Evolutionary conservation across 2,797 vertebrate genomes (phyloP), one percentile per base, ranked within the genome.

Genomic region (Psittacula echo): DNA sequence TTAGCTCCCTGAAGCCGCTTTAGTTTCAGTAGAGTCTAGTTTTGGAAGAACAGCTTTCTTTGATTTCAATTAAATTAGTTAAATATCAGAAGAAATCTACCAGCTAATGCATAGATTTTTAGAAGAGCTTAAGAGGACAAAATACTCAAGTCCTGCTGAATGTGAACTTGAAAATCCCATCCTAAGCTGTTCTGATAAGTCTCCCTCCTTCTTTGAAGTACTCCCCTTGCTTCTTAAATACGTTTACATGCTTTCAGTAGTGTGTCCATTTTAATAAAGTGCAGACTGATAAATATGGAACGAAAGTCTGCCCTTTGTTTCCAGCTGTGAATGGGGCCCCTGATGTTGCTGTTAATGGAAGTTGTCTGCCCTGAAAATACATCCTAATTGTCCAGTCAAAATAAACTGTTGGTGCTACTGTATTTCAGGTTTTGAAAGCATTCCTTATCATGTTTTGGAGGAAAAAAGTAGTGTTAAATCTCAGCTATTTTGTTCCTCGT

Each of bases 211-310:
- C 67, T 93, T 90, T 90, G 39, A 86, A 92, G 26, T 68, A 61
- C 60, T 85, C 86, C 51, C 30, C 30, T 60, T 87, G 47, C 61
- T 87, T 48, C 73, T 89, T 76, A 74, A 74, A 45, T 79, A 74
- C 23, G 26, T 90, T 23, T 2, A 34, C 32, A 45, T 58, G n/a
- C 21, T 85, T 96, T 87, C 68, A 41, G 34, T 74, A 82, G 20
- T 32, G 7, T 75, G 26, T 73, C 50, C 60, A 76, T 95, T 97
- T 88, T 80, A 93, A 91, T 93, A 77, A 91, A 91, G 51, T 62
- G 32, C 45, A 94, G 85, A 89, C 83, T 85, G 74, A 90, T 95
- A 94, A 92, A 93, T 95, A 83, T 51, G 85, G 80, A 86, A 56
- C 32, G 41, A 66, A 86, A 73, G 53, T 93, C 87, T 87, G 47